Base-by-base conservation (phyloP, 2,797 vertebrate genomes). In the Holocentrus rufus region DNA sequence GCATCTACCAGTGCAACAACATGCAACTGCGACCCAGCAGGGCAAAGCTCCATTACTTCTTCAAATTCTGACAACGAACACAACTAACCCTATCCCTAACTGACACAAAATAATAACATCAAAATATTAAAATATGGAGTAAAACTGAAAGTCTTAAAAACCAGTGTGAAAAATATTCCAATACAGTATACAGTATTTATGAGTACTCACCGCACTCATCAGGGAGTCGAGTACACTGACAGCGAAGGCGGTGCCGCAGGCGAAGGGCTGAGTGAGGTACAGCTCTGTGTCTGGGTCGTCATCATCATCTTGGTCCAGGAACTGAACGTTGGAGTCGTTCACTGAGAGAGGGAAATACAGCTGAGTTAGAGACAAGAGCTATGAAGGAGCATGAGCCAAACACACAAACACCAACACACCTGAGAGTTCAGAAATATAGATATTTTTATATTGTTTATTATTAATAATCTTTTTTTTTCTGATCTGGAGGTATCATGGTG, bases 221-320 rank as follows among this genome's bases (percentile, higher is more conserved):
- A 99, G 93, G 0, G 97, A 99, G 88, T 99, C 98, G 80, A 99
- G 93, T 70, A 99, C 97, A 0, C 98, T 99, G 94, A 99, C 96
- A 1, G 98, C 97, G 76, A 99, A 99, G 0, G 97, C 98, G 0
- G 97, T 98, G 86, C 97, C 97, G 70, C 97, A 99, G 60, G 97
- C 97, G 74, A 99, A 99, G n/a, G 98, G 97, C 89, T 99, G 98
- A 0, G 98, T 99, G 87, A 99, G 96, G 90, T 99, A 99, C 90
- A 99, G 92, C 92, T 99, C 98, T 10, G 98, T 99, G 92, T 99
- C 98, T 0, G 98, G 98, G 84, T 99, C 98, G 60, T 99, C 98
- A 2, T 99, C 98, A 17, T 99, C 98, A 8, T 99, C 98, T 95
- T 99, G 98, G 96, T 99, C 98, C 96, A 99, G 90, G 94, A 99